A percentile compares a stretch with the other conserved stretches of the same genome.
These are phyloP conservation scores for Solenodon paradoxus DNA, from an alignment of 2,113 vertebrate species.

Conservation along the genomic window DNA sequence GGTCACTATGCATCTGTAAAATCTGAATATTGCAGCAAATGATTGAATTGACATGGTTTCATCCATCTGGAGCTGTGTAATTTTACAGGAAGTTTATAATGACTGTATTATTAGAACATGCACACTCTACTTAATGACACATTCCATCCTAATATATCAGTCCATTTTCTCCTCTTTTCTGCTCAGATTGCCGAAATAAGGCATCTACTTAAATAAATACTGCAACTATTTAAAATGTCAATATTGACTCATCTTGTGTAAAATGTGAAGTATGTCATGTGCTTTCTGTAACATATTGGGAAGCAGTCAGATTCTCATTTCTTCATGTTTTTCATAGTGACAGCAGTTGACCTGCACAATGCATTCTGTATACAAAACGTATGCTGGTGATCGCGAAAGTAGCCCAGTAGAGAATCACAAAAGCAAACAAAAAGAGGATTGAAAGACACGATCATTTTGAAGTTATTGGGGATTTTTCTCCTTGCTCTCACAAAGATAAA, in stretches of 20 bases:
- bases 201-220: constrained; percentile 6
- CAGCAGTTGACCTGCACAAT: background rate
- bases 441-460: background rate
- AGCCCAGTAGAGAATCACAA: background rate
- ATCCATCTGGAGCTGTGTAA: background rate
- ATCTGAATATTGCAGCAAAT: background rate
- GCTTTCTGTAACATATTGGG: background rate
- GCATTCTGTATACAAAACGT: background rate
- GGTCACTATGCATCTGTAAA: background rate
- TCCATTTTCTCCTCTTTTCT: background rate
- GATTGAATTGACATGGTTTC: background rate
- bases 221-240: background rate
- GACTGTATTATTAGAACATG: background rate
- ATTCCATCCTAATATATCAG: background rate
- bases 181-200: background rate
- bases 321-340: background rate
- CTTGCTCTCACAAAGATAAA: background rate
- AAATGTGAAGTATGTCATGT: background rate
- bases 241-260: background rate
- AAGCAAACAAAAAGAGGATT: background rate
- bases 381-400: background rate
- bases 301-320: background rate
- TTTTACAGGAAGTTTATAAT: constrained; percentile 7
- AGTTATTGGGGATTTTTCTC: background rate
- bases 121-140: background rate